Base-by-base conservation (phyloP, 2,888 invertebrate species). In the Tachystola acroxantha region DNA sequence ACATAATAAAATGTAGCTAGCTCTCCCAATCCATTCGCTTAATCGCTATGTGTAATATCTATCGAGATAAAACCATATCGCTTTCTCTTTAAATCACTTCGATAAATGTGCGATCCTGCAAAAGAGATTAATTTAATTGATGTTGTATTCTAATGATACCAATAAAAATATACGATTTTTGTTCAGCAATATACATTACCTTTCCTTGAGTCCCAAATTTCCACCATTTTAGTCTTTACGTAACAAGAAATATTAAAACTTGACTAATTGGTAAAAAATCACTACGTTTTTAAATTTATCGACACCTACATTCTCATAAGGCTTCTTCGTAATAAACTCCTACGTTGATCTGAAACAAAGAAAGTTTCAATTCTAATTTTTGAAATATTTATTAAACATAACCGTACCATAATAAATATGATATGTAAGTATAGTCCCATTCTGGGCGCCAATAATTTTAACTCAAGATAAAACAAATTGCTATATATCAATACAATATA, bases 271-370 rank as follows among this genome's bases (percentile, higher is more conserved):
- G 80, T 82, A 79, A 74, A 84, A 85, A 84, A 84, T 70, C 64
- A 62, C 84, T 84, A 80, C 75, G 48, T 67, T 55, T 56, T 52
- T 58, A 33, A n/a, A 42, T 41, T 63, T 64, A 65, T 67, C 65
- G 72, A 75, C 73, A 70, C 64, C 82, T 85, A 85, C 79, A 62
- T 67, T 77, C 64, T 84, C 67, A 85, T 86, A 86, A 86, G 86
- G 86, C 86, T 86, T 80, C 82, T 84, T 85, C 71, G 63, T 79
- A 71, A 81, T 85, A 84, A 85, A 85, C 86, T 86, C 84, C 86
- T 85, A 85, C 82, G 75, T 81, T 82, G 79, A 84, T 82, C 85
- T 86, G 84, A 50, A 80, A 81, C 57, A 67, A 71, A 36, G 38
- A 56, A 54, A n/a, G n/a, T n/a, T n/a, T n/a, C n/a, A n/a, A n/a